Evolutionary conservation across 2,113 vertebrate genomes (phyloP).

Genomic region (Eudorcas thomsonii): DNA sequence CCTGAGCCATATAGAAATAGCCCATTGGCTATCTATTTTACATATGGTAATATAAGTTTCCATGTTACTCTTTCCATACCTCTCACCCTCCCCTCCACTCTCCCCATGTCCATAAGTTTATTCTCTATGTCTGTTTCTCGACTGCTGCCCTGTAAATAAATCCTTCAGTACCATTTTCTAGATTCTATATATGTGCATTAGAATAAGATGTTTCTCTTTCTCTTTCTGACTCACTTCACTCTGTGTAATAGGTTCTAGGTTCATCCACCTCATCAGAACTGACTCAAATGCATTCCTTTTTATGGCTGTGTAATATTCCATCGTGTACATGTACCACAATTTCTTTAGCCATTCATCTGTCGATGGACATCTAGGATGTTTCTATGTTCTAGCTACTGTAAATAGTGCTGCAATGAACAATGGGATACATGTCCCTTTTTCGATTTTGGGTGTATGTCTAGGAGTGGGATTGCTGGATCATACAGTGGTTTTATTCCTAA

Average conservation of each 20-base stretch:
- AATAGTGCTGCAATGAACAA: not conserved
- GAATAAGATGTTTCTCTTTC: not conserved
- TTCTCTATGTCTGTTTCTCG: not conserved
- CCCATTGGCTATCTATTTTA: not conserved
- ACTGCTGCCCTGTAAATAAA: not conserved
- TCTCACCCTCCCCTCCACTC: not conserved
- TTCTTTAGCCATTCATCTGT: not conserved
- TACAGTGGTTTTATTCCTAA: not conserved
- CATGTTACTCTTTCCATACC: not conserved
- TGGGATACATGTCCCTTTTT: not conserved
- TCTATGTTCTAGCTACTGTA: not conserved
- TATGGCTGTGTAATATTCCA: not conserved
- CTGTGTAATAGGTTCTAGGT: not conserved
- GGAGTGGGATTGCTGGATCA: not conserved
- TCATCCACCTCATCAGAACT: not conserved
- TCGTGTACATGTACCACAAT: not conserved
- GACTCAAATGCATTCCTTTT: not conserved
- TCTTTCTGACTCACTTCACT: not conserved
- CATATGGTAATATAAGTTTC: not conserved
- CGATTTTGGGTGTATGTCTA: not conserved
- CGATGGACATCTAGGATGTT: not conserved
- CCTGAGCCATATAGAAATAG: not conserved
- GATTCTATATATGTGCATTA: not conserved
- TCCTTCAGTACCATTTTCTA: not conserved
- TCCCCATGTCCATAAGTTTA: not conserved